Conservation (phyloP, 37 sponge, comb jelly and placozoan species). For the Cliona cf. orientalis region DNA sequence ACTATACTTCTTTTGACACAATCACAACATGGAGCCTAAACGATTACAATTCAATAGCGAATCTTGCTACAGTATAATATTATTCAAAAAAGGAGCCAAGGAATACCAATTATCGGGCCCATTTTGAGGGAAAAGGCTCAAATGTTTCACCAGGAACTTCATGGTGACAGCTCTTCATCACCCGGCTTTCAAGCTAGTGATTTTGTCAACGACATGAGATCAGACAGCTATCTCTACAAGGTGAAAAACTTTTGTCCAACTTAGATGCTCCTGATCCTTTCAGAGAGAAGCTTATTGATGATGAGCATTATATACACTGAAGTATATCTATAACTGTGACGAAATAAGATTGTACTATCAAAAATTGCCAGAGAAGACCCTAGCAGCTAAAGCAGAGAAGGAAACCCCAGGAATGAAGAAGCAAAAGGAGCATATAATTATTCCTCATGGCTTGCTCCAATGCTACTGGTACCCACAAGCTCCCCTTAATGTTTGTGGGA, state of each 20-base stretch:
- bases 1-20: too few species aligned
- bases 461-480: conserved; percentile 10
- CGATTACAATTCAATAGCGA: too few species aligned
- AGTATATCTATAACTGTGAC: conserved; percentile 48
- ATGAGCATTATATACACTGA: not conserved
- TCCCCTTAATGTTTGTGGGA: conserved; percentile 53
- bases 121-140: too few species aligned
- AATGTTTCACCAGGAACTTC: too few species aligned
- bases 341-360: conserved; percentile 48
- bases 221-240: conserved; percentile 30
- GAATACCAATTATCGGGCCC: too few species aligned
- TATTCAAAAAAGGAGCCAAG: too few species aligned
- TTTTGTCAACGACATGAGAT: too few species aligned
- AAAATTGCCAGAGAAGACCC: conserved; percentile 34
- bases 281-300: not conserved
- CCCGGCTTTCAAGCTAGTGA: too few species aligned
- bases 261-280: conserved; percentile 3
- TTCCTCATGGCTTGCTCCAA: not conserved
- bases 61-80: too few species aligned
- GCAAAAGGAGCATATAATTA: not conserved
- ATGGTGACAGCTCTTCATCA: too few species aligned
- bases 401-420: not conserved
- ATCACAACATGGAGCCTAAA: too few species aligned
- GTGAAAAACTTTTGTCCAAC: conserved; percentile 42
- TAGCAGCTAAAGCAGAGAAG: conserved; percentile 31